These are phyloP conservation scores for Anagyrus pseudococci DNA, from an alignment of 2,888 invertebrate genomes.

Conservation along the genomic window DNA sequence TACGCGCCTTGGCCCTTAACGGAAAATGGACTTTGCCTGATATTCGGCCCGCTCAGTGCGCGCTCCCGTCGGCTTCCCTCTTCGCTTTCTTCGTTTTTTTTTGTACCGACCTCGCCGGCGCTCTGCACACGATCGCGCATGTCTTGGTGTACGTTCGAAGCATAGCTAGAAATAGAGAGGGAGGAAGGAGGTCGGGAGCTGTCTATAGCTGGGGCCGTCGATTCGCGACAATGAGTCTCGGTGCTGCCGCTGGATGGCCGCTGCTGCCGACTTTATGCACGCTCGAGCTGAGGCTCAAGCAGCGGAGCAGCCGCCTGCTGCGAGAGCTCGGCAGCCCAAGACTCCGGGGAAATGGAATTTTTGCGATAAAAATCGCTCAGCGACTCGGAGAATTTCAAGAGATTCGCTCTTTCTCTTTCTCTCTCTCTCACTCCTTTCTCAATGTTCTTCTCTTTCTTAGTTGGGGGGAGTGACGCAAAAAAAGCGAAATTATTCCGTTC, in stretches of 20 bases:
- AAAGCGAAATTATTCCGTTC: conserved; percentile 23
- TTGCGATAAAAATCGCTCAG: conserved; percentile 37
- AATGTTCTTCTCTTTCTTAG: too few relatives aligned
- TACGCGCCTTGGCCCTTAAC: too few relatives aligned
- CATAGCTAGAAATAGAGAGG: neutral
- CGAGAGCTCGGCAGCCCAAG: neutral
- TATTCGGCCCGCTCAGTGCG: conserved; percentile 12
- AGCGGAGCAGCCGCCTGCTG: neutral
- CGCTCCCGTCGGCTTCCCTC: neutral
- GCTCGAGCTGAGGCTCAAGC: neutral
- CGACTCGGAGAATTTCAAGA: conserved; percentile 27
- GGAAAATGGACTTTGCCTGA: conserved; percentile 36
- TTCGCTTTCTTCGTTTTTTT: neutral
- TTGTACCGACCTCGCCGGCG: too few relatives aligned
- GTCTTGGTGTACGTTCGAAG: neutral
- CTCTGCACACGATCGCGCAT: neutral
- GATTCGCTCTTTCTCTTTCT: too few relatives aligned
- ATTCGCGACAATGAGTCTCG: conserved; percentile 34
- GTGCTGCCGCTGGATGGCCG: conserved; percentile 18
- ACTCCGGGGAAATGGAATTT: conserved; percentile 35
- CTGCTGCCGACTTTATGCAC: conserved; percentile 14
- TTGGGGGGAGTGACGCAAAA: neutral
- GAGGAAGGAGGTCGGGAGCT: neutral
- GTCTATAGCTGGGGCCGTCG: neutral
- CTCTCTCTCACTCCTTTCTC: too few relatives aligned